Percentiles rank a stretch among this genome's conserved stretches.
phyloP scores from a whole-genome alignment of 2,888 invertebrate genomes.

The Tubulanus polymorphus region DNA sequence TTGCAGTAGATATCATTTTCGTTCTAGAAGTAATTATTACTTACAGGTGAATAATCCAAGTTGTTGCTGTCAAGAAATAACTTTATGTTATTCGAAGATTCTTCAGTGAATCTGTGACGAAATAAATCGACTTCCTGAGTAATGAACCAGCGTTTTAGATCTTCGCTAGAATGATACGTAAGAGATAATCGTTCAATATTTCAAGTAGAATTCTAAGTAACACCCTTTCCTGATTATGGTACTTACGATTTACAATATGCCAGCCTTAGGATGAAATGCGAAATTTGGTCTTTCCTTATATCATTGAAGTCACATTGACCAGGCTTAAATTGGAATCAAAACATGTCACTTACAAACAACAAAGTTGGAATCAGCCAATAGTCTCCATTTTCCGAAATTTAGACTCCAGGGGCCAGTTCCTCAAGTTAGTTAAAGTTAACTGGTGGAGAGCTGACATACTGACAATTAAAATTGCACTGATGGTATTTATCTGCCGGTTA shows the following conservation, averaged over 20 bases:
- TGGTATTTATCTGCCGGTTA: too few species aligned
- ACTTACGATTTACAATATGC: constrained; percentile 73
- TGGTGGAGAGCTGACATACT: too few species aligned
- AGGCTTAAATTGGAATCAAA: constrained; percentile 13
- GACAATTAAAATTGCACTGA: too few species aligned
- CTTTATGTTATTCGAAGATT: constrained; percentile 26
- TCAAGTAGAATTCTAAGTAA: background rate
- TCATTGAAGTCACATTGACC: constrained; percentile 28
- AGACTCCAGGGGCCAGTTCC: too few species aligned
- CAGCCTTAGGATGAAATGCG: constrained; percentile 87
- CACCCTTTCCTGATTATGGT: constrained; percentile 1
- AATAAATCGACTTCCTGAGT: constrained; percentile 86
- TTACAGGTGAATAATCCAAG: constrained; percentile 42
- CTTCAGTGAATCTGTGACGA: constrained; percentile 57
- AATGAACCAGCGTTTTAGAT: constrained; percentile 83
- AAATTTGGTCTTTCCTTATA: constrained; percentile 69
- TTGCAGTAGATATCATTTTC: background rate
- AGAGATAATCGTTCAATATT: background rate
- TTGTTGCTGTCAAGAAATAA: constrained; percentile 36
- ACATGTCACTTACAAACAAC: background rate
- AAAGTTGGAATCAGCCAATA: background rate
- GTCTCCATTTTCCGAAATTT: too few species aligned
- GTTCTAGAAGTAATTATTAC: constrained; percentile 12
- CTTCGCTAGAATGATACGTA: constrained; percentile 61
- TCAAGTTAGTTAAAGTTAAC: too few species aligned